These are phyloP conservation scores for Hydractinia echinata DNA, from an alignment of 30 jellyfish, hydroid and myxozoan species.

Conservation along the genomic window DNA sequence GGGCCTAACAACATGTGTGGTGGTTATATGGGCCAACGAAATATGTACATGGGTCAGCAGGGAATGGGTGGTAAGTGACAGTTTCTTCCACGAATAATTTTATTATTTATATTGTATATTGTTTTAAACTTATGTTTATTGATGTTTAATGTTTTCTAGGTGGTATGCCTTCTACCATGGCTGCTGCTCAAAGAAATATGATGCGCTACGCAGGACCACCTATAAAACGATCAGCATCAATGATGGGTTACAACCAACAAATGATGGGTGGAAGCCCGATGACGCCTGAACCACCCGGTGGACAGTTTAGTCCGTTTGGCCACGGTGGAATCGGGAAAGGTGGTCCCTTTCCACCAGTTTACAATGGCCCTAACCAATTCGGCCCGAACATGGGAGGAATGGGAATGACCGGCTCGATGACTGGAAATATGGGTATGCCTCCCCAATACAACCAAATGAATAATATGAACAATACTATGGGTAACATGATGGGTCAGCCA, in stretches of 20 bases:
- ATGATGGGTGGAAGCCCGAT: conserved; percentile 82
- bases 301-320: conserved; percentile 44
- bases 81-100: background rate
- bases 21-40: conserved; percentile 56
- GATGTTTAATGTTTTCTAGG: conserved; percentile 6
- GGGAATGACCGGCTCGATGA: conserved; percentile 79
- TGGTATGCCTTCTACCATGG: conserved; percentile 32
- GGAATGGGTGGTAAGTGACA: conserved; percentile 34
- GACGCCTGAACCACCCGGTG: conserved; percentile 71
- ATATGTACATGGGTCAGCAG: conserved; percentile 62
- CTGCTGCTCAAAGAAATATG: conserved; percentile 33
- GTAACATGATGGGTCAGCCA: conserved; percentile 53
- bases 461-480: conserved; percentile 43
- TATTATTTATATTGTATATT: background rate
- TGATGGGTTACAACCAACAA: conserved; percentile 66
- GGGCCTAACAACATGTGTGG: conserved; percentile 30
- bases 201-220: conserved; percentile 51
- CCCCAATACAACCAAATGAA: conserved; percentile 70
- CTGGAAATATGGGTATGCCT: conserved; percentile 86
- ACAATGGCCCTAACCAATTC: conserved; percentile 72
- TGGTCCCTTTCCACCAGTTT: conserved; percentile 93
- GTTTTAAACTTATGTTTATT: background rate
- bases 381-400: conserved; percentile 80
- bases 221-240: conserved; percentile 78
- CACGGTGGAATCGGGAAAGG: conserved; percentile 37